These are phyloP conservation scores for Austrolebias charrua DNA, from an alignment of 2,797 vertebrate genomes.

Conservation along the genomic window DNA sequence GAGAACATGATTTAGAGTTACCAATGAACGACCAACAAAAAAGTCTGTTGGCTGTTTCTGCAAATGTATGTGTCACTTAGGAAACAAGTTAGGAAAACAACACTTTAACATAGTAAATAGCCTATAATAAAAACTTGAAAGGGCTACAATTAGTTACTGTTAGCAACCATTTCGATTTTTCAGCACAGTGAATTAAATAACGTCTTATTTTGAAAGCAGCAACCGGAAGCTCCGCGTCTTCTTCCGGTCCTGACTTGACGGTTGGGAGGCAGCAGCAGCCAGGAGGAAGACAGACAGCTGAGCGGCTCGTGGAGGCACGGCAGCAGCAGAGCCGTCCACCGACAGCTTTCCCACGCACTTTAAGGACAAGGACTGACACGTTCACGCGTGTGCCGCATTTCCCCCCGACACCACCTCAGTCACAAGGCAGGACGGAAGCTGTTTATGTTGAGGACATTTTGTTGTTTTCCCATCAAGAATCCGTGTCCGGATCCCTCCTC, in stretches of 20 bases:
- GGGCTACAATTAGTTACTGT: no score
- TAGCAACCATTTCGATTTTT: no score
- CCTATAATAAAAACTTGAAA: no score
- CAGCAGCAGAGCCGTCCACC: constrained; percentile 13
- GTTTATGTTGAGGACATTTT: constrained; percentile 47
- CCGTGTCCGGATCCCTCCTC: constrained; percentile 22
- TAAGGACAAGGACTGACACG: constrained; percentile 19
- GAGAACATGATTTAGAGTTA: no score
- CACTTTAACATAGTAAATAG: no score
- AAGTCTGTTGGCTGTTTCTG: no score
- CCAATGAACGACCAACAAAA: no score
- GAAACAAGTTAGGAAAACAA: no score
- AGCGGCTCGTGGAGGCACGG: constrained; percentile 56
- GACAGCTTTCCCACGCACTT: constrained; percentile 22
- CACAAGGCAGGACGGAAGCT: constrained; percentile 23
- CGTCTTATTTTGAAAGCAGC: constrained; percentile 29
- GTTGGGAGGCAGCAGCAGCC: constrained; percentile 46
- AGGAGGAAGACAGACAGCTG: no score
- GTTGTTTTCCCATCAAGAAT: constrained; percentile 26
- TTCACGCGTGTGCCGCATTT: constrained; percentile 2
- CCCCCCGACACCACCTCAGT: constrained; percentile 1
- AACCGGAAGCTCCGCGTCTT: neutral
- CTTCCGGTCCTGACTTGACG: neutral
- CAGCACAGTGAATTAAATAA: no score
- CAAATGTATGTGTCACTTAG: no score